These are phyloP conservation scores for Steinernema scapterisci DNA, from an alignment of 2,888 invertebrate species.

Conservation along the genomic window DNA sequence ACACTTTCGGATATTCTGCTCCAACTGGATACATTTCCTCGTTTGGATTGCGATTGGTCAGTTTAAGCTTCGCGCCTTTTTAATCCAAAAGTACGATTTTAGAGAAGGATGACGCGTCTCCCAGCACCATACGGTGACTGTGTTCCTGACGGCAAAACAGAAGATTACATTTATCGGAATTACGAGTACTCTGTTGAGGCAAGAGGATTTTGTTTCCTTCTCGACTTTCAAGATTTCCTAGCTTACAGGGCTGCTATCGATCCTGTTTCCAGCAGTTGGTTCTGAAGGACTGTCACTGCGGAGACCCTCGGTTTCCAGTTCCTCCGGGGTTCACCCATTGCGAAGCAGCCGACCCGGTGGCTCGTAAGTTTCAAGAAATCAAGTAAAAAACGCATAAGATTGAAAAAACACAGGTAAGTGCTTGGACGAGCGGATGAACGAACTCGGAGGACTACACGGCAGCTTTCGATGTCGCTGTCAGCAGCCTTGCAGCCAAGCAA, in stretches of 20 bases:
- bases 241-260: slow-evolving; percentile 61
- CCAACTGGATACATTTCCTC: slow-evolving; percentile 64
- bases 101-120: slow-evolving; percentile 50
- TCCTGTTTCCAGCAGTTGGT: slow-evolving; percentile 64
- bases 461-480: slow-evolving; percentile 59
- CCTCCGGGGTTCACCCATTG: slow-evolving; percentile 53
- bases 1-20: slow-evolving; percentile 60
- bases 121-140: slow-evolving; percentile 65
- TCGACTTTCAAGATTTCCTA: neutral
- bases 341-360: slow-evolving; percentile 55
- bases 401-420: slow-evolving; percentile 55
- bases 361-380: slow-evolving; percentile 42
- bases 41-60: slow-evolving; percentile 58
- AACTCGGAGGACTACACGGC: slow-evolving; percentile 57
- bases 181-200: slow-evolving; percentile 64
- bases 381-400: too few species aligned
- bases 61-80: too few species aligned
- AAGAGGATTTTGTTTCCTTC: neutral
- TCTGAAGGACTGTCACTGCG: slow-evolving; percentile 61
- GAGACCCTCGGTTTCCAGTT: slow-evolving; percentile 65
- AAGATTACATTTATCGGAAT: slow-evolving; percentile 60
- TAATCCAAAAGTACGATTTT: slow-evolving; percentile 21
- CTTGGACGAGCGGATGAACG: slow-evolving; percentile 55
- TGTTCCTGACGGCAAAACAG: slow-evolving; percentile 57
- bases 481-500: slow-evolving; percentile 63